These are phyloP conservation scores for Drosophila subquinaria DNA, from an alignment of 2,888 invertebrate genomes.

Conservation along the genomic window DNA sequence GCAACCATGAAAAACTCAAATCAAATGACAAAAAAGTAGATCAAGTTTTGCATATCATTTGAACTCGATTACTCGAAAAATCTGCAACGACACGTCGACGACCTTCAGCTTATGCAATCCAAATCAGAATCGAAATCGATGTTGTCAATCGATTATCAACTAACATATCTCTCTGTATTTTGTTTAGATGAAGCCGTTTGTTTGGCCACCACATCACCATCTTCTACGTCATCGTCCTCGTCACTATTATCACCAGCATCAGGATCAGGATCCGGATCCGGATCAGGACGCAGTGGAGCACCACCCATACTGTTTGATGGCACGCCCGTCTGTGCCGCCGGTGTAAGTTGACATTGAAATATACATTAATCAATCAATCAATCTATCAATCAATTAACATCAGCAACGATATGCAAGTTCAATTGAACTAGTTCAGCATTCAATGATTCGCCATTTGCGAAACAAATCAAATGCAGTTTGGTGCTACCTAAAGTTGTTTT, in stretches of 20 bases:
- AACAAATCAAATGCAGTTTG: too few species aligned
- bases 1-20: constrained; percentile 38
- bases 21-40: constrained; percentile 45
- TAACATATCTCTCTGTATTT: not conserved
- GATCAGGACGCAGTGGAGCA: constrained; percentile 7
- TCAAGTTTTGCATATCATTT: constrained; percentile 67
- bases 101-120: constrained; percentile 59
- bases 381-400: not conserved
- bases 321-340: constrained; percentile 84
- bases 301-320: constrained; percentile 84
- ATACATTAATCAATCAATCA: not conserved
- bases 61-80: not conserved
- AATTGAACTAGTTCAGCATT: constrained; percentile 1
- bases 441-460: not conserved
- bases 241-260: constrained; percentile 16
- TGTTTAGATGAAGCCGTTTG: constrained; percentile 81
- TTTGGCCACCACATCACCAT: constrained; percentile 68
- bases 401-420: constrained; percentile 1
- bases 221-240: constrained; percentile 31
- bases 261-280: constrained; percentile 1
- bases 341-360: constrained; percentile 73
- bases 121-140: constrained; percentile 6
- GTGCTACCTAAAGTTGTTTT: too few species aligned
- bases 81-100: not conserved
- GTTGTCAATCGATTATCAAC: not conserved